Evolutionary conservation across 1,140 invertebrate genomes (phyloP).

Genomic region (Physella acuta): DNA sequence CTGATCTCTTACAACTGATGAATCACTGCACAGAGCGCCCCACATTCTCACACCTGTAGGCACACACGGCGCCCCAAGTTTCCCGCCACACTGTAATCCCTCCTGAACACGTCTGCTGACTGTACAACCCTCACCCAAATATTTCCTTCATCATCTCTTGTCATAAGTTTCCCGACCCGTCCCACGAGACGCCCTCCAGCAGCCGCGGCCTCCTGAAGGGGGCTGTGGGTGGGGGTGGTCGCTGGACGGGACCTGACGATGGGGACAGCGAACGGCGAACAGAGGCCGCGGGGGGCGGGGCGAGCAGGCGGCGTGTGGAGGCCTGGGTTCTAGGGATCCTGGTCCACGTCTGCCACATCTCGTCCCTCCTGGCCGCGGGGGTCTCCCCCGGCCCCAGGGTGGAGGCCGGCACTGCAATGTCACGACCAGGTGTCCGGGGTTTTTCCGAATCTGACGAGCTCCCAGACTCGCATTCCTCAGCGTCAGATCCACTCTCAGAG

Average conservation of each 20-base stretch:
- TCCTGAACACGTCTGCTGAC: not conserved
- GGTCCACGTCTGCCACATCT: constrained; percentile 25
- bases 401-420: constrained; percentile 1
- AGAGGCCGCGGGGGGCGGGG: not conserved
- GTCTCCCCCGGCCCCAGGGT: constrained; percentile 12
- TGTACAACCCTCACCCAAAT: constrained; percentile 8
- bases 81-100: no score
- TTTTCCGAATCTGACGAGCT: constrained; percentile 15
- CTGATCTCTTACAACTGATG: no score
- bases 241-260: not conserved
- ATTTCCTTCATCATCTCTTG: constrained; percentile 10
- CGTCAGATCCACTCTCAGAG: not conserved
- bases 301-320: not conserved
- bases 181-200: constrained; percentile 20
- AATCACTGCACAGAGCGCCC: no score
- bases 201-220: constrained; percentile 3
- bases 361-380: constrained; percentile 12
- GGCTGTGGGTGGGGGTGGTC: not conserved
- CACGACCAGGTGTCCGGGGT: constrained; percentile 11
- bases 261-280: not conserved
- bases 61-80: no score
- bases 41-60: no score
- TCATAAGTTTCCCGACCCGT: constrained; percentile 21
- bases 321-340: constrained; percentile 16
- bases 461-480: not conserved